Evolutionary conservation across 2,113 vertebrate genomes (phyloP).

Genomic region (Oxyura jamaicensis): DNA sequence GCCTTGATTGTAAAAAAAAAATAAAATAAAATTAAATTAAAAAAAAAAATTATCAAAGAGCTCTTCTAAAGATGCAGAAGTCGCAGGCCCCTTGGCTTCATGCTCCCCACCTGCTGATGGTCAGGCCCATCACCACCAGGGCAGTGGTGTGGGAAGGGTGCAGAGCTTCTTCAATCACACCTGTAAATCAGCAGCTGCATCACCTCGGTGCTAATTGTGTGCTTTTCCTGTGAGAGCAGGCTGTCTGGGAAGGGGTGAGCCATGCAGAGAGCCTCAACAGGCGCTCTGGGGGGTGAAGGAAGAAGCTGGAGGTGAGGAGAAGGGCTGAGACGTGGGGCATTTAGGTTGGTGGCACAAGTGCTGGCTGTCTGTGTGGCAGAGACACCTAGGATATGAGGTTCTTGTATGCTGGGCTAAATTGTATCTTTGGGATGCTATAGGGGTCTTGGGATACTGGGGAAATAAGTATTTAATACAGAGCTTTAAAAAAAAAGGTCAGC

Average conservation of each 20-base stretch:
- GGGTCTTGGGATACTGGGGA: not conserved
- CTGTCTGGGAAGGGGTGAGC: not conserved
- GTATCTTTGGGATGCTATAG: accelerated
- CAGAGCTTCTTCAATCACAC: not conserved
- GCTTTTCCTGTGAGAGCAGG: not conserved
- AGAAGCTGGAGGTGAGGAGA: not conserved
- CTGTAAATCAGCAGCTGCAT: not conserved
- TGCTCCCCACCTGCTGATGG: not conserved
- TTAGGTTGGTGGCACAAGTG: not conserved
- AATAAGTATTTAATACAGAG: not conserved
- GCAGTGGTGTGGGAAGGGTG: not conserved
- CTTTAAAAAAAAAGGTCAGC: not conserved
- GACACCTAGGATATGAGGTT: not conserved
- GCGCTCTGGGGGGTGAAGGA: not conserved
- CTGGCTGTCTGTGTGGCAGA: not conserved
- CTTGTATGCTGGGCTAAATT: not conserved
- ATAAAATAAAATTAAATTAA: no score
- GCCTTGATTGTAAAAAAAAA: not conserved
- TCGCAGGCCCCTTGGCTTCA: not conserved
- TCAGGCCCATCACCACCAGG: not conserved
- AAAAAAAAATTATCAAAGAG: not conserved
- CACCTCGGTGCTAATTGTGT: accelerated
- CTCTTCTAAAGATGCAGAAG: not conserved
- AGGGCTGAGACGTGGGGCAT: accelerated
- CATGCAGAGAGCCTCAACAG: accelerated